phyloP scores from a whole-genome alignment of 1,140 invertebrate species.

The Euura saliciscinereae region DNA sequence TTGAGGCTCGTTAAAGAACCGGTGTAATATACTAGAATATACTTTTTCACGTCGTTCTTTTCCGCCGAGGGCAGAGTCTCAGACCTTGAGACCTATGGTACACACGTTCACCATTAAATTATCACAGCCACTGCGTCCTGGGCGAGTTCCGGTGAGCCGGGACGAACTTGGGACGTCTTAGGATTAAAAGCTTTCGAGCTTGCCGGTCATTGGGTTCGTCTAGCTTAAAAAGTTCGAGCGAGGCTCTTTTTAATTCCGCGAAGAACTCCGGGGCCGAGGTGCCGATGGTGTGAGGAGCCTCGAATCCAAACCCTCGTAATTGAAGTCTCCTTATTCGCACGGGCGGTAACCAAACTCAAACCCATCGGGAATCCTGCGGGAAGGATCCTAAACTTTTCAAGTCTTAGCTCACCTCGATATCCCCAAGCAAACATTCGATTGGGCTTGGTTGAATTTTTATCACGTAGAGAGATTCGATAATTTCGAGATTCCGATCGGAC shows the following conservation, averaged over 20 bases:
- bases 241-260: neutral
- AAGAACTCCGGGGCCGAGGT: neutral
- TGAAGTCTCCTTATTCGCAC: no score
- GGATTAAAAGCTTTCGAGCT: conserved; percentile 35
- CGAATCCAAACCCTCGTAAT: no score
- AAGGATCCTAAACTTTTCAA: neutral
- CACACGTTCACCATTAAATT: conserved; percentile 29
- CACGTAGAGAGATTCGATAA: neutral
- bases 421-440: neutral
- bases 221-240: conserved; percentile 27
- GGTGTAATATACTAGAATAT: no score
- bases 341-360: neutral
- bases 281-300: no score
- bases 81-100: no score
- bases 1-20: no score
- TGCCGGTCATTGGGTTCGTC: conserved; percentile 27
- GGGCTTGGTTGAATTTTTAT: neutral
- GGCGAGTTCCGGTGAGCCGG: conserved; percentile 22
- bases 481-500: neutral
- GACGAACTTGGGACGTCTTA: conserved; percentile 24
- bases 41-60: no score
- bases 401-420: neutral
- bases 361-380: neutral
- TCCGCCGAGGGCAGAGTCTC: no score
- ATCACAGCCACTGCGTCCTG: conserved; percentile 30